phyloP scores from a whole-genome alignment of 2,888 invertebrate species.

The Gryllus longicercus region DNA sequence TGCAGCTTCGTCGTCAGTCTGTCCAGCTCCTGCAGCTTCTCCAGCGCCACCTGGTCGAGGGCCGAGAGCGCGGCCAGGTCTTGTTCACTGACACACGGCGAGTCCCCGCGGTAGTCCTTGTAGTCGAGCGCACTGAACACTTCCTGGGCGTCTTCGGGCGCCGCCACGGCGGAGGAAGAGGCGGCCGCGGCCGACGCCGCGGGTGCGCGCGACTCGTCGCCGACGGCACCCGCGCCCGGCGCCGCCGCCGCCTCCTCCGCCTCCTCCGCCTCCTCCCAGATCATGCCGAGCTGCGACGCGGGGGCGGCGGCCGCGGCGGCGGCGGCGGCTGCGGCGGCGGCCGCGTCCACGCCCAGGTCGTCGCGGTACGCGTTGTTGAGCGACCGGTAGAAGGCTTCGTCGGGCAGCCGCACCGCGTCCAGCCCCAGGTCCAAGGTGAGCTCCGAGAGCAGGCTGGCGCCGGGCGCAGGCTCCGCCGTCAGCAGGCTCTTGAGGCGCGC shows the following conservation, averaged over 20 bases:
- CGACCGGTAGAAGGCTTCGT: conserved; percentile 84
- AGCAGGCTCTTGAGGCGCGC: conserved; percentile 24
- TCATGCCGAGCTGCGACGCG: conserved; percentile 75
- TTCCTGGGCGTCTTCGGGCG: conserved; percentile 53
- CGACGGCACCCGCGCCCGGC: conserved; percentile 36
- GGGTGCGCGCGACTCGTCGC: conserved; percentile 37
- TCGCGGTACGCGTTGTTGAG: conserved; percentile 84
- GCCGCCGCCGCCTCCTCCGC: conserved; percentile 51
- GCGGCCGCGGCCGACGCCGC: conserved; percentile 38
- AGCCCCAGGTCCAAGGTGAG: conserved; percentile 45
- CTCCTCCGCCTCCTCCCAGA: conserved; percentile 82
- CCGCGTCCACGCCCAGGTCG: conserved; percentile 56
- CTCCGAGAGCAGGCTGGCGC: conserved; percentile 43
- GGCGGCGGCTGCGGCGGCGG: conserved; percentile 45
- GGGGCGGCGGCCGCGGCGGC: conserved; percentile 56
- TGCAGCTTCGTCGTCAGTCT: conserved; percentile 71
- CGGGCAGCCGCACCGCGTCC: conserved; percentile 53
- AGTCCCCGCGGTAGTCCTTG: conserved; percentile 72
- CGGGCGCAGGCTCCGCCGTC: conserved; percentile 27
- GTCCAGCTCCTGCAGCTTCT: conserved; percentile 75
- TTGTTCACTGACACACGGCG: conserved; percentile 71
- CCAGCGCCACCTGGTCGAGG: conserved; percentile 73
- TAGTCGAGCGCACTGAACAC: conserved; percentile 74
- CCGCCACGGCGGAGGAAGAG: conserved; percentile 46
- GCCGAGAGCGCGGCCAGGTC: conserved; percentile 72